Evolutionary conservation across 2,888 invertebrate species (phyloP), one percentile per base, ranked within the genome.

Genomic region (Mylabris sibirica): DNA sequence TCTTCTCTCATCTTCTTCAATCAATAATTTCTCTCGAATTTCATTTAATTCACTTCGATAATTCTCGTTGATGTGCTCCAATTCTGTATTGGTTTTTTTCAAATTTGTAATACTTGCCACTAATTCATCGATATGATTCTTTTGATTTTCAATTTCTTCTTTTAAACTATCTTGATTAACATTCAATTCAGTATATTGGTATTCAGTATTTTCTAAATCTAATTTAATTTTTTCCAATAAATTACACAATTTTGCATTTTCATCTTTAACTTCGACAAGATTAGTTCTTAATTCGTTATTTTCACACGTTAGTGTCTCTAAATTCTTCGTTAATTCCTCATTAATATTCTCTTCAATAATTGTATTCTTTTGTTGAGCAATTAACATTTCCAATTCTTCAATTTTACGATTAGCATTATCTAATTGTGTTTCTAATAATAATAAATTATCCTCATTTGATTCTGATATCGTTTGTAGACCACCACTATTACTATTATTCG

Each of bases 381-480:
- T 70, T 4, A 73, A 70, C 59, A 71, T 79, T 60, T 89, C 83
- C 83, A 90, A 85, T 66, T 84, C 83, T 67, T 79, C 78, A 20
- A 85, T 84, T 64, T 80, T 75, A 67, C 78, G 81, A 68, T 83
- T 83, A 6, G 84, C 80, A 59, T 76, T 80, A 63, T 92, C 92
- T 60, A 92, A 80, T 81, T 92, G 91, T 0, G 86, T 85, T 84
- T 92, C 92, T 75, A 92, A 80, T 75, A 89, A 87, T 0, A 87
- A 85, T 71, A 91, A 83, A 72, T 89, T 91, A 76, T 92, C 92
- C 84, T 92, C 92, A 77, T 92, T 91, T 1, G 90, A 88, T 85
- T 92, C 92, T 63, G 90, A 89, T 64, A 92, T 92, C 0, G 92
- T 91, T 81, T 92, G 90, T 74, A 92, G 83, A 75, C 90, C 90